Base-by-base conservation (phyloP, 2,113 vertebrate genomes). In the Megaleporinus macrocephalus region DNA sequence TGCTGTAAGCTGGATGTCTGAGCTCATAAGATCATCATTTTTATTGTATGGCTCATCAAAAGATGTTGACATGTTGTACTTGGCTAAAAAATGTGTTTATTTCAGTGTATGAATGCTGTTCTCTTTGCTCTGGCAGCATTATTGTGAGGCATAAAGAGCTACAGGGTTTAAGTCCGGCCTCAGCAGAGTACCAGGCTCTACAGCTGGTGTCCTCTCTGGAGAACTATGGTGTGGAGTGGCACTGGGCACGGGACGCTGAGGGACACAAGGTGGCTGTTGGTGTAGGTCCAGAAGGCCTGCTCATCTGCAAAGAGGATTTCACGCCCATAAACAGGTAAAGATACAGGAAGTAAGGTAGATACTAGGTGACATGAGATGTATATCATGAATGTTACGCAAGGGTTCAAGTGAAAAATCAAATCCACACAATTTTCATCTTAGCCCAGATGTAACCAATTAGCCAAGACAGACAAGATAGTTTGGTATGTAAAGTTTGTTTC, bases 141-240 rank as follows among this genome's bases (percentile, higher is more conserved):
- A 86, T 90, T 73, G 80, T 90, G 30, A 96, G 95, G 86, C 96
- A 96, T 89, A 95, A 94, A 84, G 92, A 91, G 26, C 78, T 96
- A 53, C 95, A 95, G 88, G 95, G 95, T 59, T 79, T 94, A 47
- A 94, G 93, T 89, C 94, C 93, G 79, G 90, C 92, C 33, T 95
- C 94, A 0, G 95, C 91, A 4, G 95, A 96, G 27, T 96, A 96
- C 83, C 95, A 95, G 47, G 89, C 95, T 76, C 91, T 96, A 22
- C 95, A 96, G 90, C 92, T 95, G 20, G 92, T 93, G 61, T 95
- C 95, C 0, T 84, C 93, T 0, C 87, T 95, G 85, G 95, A 95
- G 79, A 94, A 95, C 89, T 96, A 96, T 5, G 96, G 96, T 10
- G 90, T 96, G 0, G 96, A 96, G 53, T 96, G 96, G 95, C 96